Evolutionary conservation across 2,113 vertebrate species (phyloP).

Genomic region (Hiodon tergisus): DNA sequence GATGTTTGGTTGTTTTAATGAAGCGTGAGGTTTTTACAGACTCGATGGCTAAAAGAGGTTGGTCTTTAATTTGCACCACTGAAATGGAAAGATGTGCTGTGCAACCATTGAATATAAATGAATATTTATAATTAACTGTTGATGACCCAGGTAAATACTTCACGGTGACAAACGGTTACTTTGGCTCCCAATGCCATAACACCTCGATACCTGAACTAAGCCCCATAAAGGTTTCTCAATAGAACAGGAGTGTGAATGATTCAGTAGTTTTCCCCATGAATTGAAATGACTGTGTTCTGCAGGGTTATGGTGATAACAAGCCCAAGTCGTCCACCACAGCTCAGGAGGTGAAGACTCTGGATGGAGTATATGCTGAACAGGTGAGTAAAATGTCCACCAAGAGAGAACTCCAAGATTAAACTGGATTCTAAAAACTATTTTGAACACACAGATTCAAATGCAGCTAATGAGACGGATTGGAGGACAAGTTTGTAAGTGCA

Average conservation of each 20-base stretch:
- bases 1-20: background rate
- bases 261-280: background rate
- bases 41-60: no score
- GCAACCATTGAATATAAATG: no score
- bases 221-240: no score
- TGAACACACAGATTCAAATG: background rate
- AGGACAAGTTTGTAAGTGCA: background rate
- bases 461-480: background rate
- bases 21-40: no score
- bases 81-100: background rate
- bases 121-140: no score
- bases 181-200: no score
- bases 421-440: background rate
- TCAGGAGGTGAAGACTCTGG: slow-evolving; percentile 89
- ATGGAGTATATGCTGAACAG: slow-evolving; percentile 85
- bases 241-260: no score
- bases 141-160: no score
- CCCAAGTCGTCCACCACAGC: slow-evolving; percentile 91
- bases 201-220: no score
- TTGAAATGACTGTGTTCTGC: background rate
- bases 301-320: slow-evolving; percentile 95
- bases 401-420: background rate
- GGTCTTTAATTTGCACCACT: background rate
- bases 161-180: no score
- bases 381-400: slow-evolving; percentile 47